These are phyloP conservation scores for Maniola hyperantus DNA, from an alignment of 2,888 invertebrate genomes.

Conservation along the genomic window DNA sequence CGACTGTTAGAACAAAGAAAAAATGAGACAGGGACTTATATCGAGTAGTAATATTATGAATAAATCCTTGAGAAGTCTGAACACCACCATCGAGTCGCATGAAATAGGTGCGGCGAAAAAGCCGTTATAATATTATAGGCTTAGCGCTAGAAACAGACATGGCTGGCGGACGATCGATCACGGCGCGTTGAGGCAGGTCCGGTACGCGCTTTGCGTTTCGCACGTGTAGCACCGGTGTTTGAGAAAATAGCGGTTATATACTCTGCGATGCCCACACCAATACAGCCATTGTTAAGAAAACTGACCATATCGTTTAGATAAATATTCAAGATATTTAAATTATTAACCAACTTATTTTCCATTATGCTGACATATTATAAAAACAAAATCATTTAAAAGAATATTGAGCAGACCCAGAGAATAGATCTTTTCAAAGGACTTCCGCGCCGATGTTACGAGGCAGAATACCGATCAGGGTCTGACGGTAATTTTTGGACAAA, in stretches of 20 bases:
- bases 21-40: conserved; percentile 25
- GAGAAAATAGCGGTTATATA: conserved; percentile 28
- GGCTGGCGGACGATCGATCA: conserved; percentile 69
- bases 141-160: conserved; percentile 48
- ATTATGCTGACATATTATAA: background rate
- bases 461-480: conserved; percentile 41
- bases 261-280: conserved; percentile 12
- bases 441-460: conserved; percentile 38
- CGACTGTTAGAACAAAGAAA: conserved; percentile 33
- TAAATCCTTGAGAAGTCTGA: conserved; percentile 38
- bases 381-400: conserved; percentile 22
- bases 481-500: conserved; percentile 44
- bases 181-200: conserved; percentile 74
- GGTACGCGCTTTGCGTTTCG: conserved; percentile 48
- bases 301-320: background rate
- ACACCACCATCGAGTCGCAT: conserved; percentile 32
- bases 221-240: conserved; percentile 41
- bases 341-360: background rate
- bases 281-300: background rate
- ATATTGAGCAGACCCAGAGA: conserved; percentile 25
- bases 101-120: conserved; percentile 39
- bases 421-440: conserved; percentile 37
- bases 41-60: conserved; percentile 16
- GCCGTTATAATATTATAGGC: conserved; percentile 38
- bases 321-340: background rate